Percentiles rank a stretch among this genome's conserved stretches.
These are phyloP conservation scores for Clusia tigrina DNA, from an alignment of 2,888 invertebrate species.

Conservation along the genomic window DNA sequence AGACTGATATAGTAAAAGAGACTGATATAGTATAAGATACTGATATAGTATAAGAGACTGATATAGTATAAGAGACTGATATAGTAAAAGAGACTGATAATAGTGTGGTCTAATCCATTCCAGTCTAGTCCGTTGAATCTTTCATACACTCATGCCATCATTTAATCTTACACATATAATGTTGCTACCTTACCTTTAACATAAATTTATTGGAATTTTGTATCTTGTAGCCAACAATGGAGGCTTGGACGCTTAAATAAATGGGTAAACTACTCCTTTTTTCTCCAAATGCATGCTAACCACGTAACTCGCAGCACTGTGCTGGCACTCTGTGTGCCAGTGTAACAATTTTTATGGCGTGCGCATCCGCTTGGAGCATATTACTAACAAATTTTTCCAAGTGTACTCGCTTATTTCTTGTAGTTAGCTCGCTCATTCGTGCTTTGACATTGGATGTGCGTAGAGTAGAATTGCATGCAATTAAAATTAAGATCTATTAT, in stretches of 20 bases:
- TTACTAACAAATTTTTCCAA: no score
- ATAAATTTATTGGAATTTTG: slow-evolving; percentile 41
- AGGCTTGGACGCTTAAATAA: slow-evolving; percentile 67
- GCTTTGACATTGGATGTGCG: no score
- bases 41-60: no score
- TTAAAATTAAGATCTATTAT: neutral
- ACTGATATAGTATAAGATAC: no score
- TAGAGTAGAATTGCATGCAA: neutral
- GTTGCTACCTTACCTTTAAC: neutral
- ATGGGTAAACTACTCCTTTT: slow-evolving; percentile 59
- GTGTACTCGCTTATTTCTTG: no score
- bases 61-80: no score
- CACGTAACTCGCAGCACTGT: neutral
- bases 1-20: no score
- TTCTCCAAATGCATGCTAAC: slow-evolving; percentile 47
- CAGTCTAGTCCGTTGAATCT: no score
- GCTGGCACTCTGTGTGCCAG: neutral
- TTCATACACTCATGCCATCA: no score
- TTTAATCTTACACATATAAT: no score
- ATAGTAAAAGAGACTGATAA: no score
- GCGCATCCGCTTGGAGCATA: neutral
- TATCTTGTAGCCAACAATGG: slow-evolving; percentile 65
- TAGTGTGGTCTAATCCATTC: no score
- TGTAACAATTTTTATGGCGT: neutral
- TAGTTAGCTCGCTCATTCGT: slow-evolving; percentile 20